A percentile compares a stretch with the other conserved stretches of the same genome.
These are phyloP conservation scores for Gracilinanus agilis DNA, from an alignment of 2,113 vertebrate species.

Conservation along the genomic window DNA sequence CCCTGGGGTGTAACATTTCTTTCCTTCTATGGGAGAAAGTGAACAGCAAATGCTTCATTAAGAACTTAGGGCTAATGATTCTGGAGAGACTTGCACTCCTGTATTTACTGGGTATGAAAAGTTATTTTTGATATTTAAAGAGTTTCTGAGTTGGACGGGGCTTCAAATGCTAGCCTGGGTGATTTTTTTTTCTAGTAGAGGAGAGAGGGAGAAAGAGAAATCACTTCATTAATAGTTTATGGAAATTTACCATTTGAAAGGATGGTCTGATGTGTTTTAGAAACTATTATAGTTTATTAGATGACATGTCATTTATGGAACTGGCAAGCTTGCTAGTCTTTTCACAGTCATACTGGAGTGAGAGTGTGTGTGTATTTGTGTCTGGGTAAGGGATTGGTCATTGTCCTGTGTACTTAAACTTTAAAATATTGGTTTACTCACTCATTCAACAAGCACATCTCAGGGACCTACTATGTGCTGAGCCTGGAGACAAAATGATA, in stretches of 20 bases:
- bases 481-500: background rate
- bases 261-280: constrained; percentile 53
- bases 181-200: constrained; percentile 47
- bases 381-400: constrained; percentile 3
- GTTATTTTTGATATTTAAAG: constrained; percentile 64
- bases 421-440: background rate
- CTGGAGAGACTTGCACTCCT: constrained; percentile 10
- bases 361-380: background rate
- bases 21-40: background rate
- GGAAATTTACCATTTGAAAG: constrained; percentile 73
- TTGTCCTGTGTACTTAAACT: background rate
- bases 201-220: constrained; percentile 16
- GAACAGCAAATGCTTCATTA: constrained; percentile 43
- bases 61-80: constrained; percentile 48
- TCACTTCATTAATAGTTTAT: constrained; percentile 74
- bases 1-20: background rate
- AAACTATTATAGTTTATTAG: constrained; percentile 49
- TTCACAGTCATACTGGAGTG: background rate
- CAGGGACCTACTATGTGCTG: background rate
- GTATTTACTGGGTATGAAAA: constrained; percentile 20
- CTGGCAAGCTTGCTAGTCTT: constrained; percentile 46
- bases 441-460: background rate
- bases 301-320: constrained; percentile 29
- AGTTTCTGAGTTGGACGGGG: constrained; percentile 57
- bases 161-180: constrained; percentile 54